Conservation (phyloP, 2,888 invertebrate species). For the Exephanes ischioxanthus region DNA sequence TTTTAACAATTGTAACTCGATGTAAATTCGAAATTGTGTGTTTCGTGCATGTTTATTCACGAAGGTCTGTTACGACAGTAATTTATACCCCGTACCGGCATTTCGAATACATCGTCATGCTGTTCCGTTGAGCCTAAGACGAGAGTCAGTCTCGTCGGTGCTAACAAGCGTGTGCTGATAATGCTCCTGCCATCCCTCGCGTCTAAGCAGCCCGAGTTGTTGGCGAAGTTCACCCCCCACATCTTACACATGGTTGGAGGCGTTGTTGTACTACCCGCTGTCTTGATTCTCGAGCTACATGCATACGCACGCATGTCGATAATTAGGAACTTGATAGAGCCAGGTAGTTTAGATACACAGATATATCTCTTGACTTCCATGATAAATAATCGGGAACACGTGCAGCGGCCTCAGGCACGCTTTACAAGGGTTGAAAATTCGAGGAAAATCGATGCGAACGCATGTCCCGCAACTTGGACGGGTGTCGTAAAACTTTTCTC, state of each 20-base stretch:
- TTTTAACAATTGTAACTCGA: neutral
- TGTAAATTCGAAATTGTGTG: neutral
- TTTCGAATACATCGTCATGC: constrained; percentile 57
- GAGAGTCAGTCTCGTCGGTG: constrained; percentile 47
- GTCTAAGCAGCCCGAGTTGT: constrained; percentile 20
- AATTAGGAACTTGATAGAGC: constrained; percentile 81
- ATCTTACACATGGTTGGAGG: constrained; percentile 66
- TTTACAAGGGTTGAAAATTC: neutral
- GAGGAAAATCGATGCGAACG: neutral
- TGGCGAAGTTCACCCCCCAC: constrained; percentile 42
- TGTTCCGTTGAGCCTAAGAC: constrained; percentile 48
- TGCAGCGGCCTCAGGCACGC: neutral
- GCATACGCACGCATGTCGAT: constrained; percentile 78
- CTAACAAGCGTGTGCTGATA: constrained; percentile 67
- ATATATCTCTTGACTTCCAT: constrained; percentile 53
- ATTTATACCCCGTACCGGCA: neutral
- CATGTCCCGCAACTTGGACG: neutral
- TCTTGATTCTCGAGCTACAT: constrained; percentile 72
- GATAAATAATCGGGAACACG: constrained; percentile 73
- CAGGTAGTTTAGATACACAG: constrained; percentile 67
- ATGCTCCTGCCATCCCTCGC: constrained; percentile 54
- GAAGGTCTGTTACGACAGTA: neutral
- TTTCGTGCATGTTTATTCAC: constrained; percentile 8
- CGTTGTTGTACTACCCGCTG: constrained; percentile 72
- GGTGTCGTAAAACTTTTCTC: neutral